Base-by-base conservation (phyloP, 2,797 vertebrate species). In the Megalops cyprinoides region DNA sequence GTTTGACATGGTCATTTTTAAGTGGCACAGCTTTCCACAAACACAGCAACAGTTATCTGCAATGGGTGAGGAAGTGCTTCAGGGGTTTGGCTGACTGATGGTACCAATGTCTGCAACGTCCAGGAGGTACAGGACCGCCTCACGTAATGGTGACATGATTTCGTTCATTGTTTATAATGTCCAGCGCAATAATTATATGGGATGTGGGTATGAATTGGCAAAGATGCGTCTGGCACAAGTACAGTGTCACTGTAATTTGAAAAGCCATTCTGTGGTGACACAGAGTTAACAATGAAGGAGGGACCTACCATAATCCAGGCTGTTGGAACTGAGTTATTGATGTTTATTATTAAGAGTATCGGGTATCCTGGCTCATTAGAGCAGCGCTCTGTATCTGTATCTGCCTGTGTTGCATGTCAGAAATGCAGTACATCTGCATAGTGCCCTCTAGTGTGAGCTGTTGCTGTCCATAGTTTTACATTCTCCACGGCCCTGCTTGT, bases 201-300 rank as follows among this genome's bases (percentile, higher is more conserved):
- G 48, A 15, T 10, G 10, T 49, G 15, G 1, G 42, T 28, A 4
- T 48, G 71, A 28, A 74, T 74, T 28, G 46, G 42, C 9, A 48
- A 25, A 15, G 71, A 74, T 31, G 71, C 39, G n/a, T 76, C 3
- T 15, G 75, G 75, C 75, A 55, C 49, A n/a, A 76, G 51, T 76
- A 34, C 48, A 76, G 23, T 20, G 25, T n/a, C 46, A 34, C 53
- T 51, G 49, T 75, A 49, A 75, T 75, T 49, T 49, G 25, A 34
- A 75, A 75, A 69, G 37, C 65, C 44, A 23, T 34, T 69, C 65
- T 8, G 65, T n/a, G 31, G 18, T 69, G 65, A 69, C 65, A 69
- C 34, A 65, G 65, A 69, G 65, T 69, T 69, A 69, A 69, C 65
- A 18, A 69, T 69, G 65, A 69, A 69, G 65, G 37, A 69, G 65